Percentiles rank a stretch among this genome's conserved stretches.
These are phyloP conservation scores for Pseudochirops cupreus DNA, from an alignment of 2,797 vertebrate genomes.

Conservation along the genomic window DNA sequence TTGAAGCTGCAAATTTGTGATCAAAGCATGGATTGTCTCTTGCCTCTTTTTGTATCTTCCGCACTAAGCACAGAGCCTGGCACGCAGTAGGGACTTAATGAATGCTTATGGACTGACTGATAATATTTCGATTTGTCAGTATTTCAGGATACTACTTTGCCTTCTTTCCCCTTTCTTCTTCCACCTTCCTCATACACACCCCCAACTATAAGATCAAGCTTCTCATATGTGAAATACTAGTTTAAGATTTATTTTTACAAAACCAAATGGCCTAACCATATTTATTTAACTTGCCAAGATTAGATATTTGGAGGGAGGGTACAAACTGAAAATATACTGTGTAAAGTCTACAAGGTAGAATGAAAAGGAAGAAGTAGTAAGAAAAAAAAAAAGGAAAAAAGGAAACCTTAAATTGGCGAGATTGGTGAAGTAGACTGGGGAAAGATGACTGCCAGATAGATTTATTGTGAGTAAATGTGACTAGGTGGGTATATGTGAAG, in stretches of 20 bases:
- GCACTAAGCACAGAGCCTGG: background rate
- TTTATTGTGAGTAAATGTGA: constrained; percentile 6
- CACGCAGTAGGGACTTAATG: background rate
- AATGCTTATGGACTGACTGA: background rate
- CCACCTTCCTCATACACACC: background rate
- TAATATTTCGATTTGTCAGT: background rate
- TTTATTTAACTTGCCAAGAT: constrained; percentile 34
- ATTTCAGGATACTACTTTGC: background rate
- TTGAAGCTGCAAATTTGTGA: background rate
- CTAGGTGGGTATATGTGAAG: background rate
- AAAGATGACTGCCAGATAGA: background rate
- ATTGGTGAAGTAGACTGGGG: background rate
- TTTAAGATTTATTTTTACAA: constrained; percentile 30
- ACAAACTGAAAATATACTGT: constrained; percentile 23
- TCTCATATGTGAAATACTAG: background rate
- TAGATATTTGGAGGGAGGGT: background rate
- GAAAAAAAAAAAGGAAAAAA: background rate
- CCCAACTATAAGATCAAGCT: background rate
- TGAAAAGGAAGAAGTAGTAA: constrained; percentile 46
- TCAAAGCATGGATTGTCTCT: background rate
- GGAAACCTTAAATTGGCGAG: background rate
- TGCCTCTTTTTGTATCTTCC: background rate
- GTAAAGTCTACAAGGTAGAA: background rate
- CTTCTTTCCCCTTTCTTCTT: background rate
- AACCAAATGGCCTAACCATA: background rate